phyloP scores from a whole-genome alignment of 2,797 vertebrate genomes.

The Sebastiscus tertius region DNA sequence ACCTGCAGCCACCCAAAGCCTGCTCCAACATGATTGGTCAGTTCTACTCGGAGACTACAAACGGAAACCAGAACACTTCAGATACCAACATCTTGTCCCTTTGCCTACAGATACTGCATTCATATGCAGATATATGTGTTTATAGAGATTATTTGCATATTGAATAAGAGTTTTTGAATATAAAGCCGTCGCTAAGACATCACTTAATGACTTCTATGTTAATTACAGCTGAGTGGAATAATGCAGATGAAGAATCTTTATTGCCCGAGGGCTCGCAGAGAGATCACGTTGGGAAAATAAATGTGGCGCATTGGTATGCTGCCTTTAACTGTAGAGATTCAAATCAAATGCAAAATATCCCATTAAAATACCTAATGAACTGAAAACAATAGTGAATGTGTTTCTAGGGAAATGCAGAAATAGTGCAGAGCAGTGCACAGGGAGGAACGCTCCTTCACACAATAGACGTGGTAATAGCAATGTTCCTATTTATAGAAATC shows the following conservation, averaged over 20 bases:
- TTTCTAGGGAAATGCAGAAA: constrained; percentile 39
- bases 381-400: constrained; percentile 18
- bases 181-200: background rate
- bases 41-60: background rate
- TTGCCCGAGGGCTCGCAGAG: background rate
- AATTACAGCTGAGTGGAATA: constrained; percentile 14
- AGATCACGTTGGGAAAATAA: background rate
- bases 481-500: background rate
- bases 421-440: background rate
- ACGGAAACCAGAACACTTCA: background rate
- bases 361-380: constrained; percentile 46
- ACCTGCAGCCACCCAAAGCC: background rate
- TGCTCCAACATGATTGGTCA: background rate
- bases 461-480: constrained; percentile 7
- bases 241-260: constrained; percentile 6
- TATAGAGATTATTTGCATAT: background rate
- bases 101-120: background rate
- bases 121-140: background rate
- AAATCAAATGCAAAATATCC: constrained; percentile 43
- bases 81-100: background rate
- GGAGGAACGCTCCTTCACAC: constrained; percentile 9
- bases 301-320: constrained; percentile 26
- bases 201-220: constrained; percentile 5
- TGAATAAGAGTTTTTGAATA: background rate
- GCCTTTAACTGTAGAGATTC: constrained; percentile 19